Percentiles rank a stretch among this genome's conserved stretches.
Conservation (phyloP, 2,113 vertebrate species). For the Calonectris borealis region DNA sequence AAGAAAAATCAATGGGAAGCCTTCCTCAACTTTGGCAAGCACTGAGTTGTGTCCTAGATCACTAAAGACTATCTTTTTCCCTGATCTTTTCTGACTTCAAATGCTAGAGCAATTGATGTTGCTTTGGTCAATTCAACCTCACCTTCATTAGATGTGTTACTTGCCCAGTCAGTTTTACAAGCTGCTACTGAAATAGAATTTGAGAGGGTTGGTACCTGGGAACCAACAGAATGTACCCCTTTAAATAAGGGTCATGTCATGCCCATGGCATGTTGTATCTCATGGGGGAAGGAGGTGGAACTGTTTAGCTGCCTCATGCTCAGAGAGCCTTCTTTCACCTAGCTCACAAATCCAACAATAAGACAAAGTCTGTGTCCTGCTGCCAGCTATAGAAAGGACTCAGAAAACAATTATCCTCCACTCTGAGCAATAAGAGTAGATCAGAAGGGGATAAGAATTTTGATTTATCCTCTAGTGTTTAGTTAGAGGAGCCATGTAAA, state of each 20-base stretch:
- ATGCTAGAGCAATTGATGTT: neutral
- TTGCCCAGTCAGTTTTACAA: neutral
- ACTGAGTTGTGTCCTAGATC: neutral
- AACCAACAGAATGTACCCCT: neutral
- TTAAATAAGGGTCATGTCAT: neutral
- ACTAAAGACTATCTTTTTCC: neutral
- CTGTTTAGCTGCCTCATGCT: neutral
- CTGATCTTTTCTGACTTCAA: neutral
- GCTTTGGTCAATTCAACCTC: neutral
- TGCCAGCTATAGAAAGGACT: neutral
- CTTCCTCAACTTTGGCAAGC: neutral
- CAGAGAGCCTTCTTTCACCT: neutral
- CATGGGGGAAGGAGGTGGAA: neutral
- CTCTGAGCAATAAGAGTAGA: neutral
- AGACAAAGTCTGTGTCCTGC: neutral
- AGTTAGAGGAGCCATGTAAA: neutral
- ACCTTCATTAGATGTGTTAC: neutral
- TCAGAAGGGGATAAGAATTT: neutral
- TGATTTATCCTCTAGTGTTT: neutral
- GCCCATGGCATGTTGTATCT: neutral
- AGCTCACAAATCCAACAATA: neutral
- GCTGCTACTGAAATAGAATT: neutral
- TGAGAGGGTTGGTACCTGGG: neutral
- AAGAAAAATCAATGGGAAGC: neutral
- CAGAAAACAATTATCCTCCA: neutral